These are phyloP conservation scores for Drosophila grimshawi DNA, from an alignment of 1,140 invertebrate genomes.

Conservation along the genomic window DNA sequence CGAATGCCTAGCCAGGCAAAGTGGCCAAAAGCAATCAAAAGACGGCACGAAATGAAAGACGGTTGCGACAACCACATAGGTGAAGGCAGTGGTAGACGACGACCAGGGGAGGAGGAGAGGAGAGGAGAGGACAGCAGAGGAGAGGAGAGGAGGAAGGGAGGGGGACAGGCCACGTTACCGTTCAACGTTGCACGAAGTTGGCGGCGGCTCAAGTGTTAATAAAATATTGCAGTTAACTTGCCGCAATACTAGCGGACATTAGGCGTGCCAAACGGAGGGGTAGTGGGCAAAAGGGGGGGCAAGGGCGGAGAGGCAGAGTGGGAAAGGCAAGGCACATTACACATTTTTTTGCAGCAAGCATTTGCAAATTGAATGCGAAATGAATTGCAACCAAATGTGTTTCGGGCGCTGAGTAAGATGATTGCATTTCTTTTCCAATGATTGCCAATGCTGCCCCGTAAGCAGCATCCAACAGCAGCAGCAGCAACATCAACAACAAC, in stretches of 20 bases:
- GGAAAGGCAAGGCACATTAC: conserved; percentile 4
- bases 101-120: not conserved
- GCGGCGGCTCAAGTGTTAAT: conserved; percentile 76
- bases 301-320: too few species aligned
- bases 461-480: conserved; percentile 42
- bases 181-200: conserved; percentile 45
- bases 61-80: conserved; percentile 4
- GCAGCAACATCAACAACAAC: too few species aligned
- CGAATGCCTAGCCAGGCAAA: conserved; percentile 14
- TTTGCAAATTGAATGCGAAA: conserved; percentile 65
- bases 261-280: not conserved
- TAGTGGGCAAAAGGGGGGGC: conserved; percentile 2
- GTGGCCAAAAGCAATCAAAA: conserved; percentile 65
- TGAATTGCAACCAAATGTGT: conserved; percentile 65
- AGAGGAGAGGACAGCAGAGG: not conserved
- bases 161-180: conserved; percentile 1
- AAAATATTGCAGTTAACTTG: conserved; percentile 79
- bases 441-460: conserved; percentile 52
- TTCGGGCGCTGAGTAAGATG: conserved; percentile 53
- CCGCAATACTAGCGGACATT: conserved; percentile 51
- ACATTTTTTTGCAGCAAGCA: conserved; percentile 30
- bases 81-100: not conserved
- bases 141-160: not conserved
- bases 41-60: conserved; percentile 56
- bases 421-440: conserved; percentile 78